Conservation (phyloP, 2,888 invertebrate genomes). For the Parnassius apollo region DNA sequence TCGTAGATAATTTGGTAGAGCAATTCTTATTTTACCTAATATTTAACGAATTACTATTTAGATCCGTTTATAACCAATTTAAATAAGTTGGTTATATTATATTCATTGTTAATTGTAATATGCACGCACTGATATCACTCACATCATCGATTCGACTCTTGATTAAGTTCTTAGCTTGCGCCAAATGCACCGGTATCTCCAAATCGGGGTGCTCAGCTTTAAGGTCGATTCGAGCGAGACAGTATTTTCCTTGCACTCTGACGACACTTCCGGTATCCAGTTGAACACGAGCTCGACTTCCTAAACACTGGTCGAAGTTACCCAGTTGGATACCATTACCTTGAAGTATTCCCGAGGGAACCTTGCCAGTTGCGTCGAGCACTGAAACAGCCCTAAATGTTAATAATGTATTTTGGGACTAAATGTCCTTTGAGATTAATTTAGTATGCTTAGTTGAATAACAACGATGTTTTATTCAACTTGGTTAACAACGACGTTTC, state of each 20-base stretch:
- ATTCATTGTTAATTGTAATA: too few relatives aligned
- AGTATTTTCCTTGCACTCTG: slow-evolving; percentile 85
- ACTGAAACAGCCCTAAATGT: slow-evolving; percentile 73
- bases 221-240: slow-evolving; percentile 84
- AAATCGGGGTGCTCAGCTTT: slow-evolving; percentile 80
- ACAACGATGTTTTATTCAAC: background rate
- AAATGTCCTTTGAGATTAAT: slow-evolving; percentile 40
- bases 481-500: too few relatives aligned
- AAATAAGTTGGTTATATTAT: too few relatives aligned
- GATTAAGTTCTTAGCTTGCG: slow-evolving; percentile 83
- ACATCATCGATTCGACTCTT: slow-evolving; percentile 84
- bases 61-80: too few relatives aligned
- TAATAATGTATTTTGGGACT: slow-evolving; percentile 26
- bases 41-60: too few relatives aligned
- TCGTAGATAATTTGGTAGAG: too few relatives aligned
- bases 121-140: slow-evolving; percentile 44
- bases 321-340: slow-evolving; percentile 87
- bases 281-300: slow-evolving; percentile 81
- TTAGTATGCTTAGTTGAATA: slow-evolving; percentile 12
- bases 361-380: slow-evolving; percentile 87
- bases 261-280: slow-evolving; percentile 81
- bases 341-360: slow-evolving; percentile 84
- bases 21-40: too few relatives aligned
- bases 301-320: slow-evolving; percentile 86
- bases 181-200: slow-evolving; percentile 83